A percentile compares a stretch with the other conserved stretches of the same genome.
Evolutionary conservation across 2,797 vertebrate genomes (phyloP).

Genomic region (Bovichtus diacanthus): DNA sequence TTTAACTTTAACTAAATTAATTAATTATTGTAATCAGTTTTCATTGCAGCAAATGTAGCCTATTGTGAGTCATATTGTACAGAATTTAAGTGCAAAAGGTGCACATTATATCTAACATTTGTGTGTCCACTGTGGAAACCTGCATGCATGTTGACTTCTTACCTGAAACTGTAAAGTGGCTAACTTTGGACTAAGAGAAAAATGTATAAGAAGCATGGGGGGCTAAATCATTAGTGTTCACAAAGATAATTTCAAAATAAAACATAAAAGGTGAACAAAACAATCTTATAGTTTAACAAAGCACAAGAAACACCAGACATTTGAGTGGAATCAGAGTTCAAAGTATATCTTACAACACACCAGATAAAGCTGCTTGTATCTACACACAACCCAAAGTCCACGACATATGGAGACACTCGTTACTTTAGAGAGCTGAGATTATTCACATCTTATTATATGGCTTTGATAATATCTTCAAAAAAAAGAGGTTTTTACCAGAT

Average conservation of each 20-base stretch:
- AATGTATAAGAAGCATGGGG: too few relatives aligned
- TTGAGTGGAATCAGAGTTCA: conserved; percentile 70
- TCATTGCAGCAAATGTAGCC: neutral
- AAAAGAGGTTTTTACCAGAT: neutral
- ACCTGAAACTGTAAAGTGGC: neutral
- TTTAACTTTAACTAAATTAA: neutral
- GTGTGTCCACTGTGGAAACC: neutral
- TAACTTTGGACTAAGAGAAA: neutral
- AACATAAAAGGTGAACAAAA: neutral
- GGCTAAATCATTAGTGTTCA: neutral
- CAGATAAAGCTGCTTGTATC: conserved; percentile 59
- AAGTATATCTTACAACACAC: conserved; percentile 73
- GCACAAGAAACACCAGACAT: neutral
- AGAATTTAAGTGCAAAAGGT: neutral
- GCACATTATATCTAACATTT: neutral
- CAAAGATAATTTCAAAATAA: neutral
- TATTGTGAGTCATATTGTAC: neutral
- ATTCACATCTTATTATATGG: conserved; percentile 11
- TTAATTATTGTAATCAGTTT: neutral
- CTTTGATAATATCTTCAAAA: neutral
- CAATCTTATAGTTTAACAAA: neutral
- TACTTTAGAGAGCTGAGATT: conserved; percentile 3
- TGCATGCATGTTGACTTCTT: neutral
- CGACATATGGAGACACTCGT: neutral
- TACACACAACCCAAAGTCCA: conserved; percentile 68